These are phyloP conservation scores for Lasioglossum lativentre DNA, from an alignment of 2,888 invertebrate species.

Conservation along the genomic window DNA sequence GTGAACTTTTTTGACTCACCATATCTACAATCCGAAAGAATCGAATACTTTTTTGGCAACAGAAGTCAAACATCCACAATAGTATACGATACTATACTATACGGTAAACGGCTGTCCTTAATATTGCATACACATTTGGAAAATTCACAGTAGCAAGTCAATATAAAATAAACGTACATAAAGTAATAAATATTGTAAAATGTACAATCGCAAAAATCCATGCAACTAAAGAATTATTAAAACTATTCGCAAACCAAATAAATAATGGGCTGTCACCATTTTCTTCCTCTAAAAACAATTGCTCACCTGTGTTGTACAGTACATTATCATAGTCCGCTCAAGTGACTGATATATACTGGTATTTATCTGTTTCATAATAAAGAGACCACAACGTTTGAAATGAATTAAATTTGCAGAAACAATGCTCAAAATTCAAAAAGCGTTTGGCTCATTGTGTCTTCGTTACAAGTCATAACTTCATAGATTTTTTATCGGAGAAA, in stretches of 20 bases:
- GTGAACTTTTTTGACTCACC: neutral
- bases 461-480: neutral
- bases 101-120: neutral
- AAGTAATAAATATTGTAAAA: conserved; percentile 1
- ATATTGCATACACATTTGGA: neutral
- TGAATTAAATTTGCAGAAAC: neutral
- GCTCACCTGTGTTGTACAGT: neutral
- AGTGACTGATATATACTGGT: neutral
- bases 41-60: neutral
- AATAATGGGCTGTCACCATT: neutral
- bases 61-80: neutral
- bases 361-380: neutral
- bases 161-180: neutral
- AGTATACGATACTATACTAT: neutral
- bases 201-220: neutral
- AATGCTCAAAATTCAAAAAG: neutral
- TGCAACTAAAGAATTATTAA: neutral
- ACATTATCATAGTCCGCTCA: neutral
- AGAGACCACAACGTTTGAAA: neutral
- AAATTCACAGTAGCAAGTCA: neutral
- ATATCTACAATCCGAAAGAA: neutral
- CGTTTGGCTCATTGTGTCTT: neutral
- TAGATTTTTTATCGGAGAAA: neutral
- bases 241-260: neutral
- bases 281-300: neutral